phyloP scores from a whole-genome alignment of 2,113 vertebrate genomes.

The Hemiprocne comata region DNA sequence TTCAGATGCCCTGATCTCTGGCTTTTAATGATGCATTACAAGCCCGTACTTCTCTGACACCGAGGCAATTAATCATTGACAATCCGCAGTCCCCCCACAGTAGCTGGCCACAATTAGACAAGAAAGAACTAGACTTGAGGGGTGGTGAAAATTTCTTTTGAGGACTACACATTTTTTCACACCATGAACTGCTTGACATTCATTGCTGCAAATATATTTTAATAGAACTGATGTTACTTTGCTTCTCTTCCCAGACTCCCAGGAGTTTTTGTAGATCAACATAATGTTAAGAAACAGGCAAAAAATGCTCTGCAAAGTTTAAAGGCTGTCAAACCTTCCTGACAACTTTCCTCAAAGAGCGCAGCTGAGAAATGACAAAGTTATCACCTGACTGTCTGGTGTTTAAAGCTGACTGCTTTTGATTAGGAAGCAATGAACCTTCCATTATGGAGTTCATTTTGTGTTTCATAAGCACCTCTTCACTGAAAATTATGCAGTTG shows the following conservation, averaged over 20 bases:
- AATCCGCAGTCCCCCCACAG: not conserved
- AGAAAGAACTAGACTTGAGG: not conserved
- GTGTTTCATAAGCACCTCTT: slow-evolving; percentile 55
- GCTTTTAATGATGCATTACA: slow-evolving; percentile 55
- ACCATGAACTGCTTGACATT: not conserved
- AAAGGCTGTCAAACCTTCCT: slow-evolving; percentile 45
- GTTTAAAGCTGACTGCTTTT: slow-evolving; percentile 66
- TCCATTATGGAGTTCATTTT: slow-evolving; percentile 54
- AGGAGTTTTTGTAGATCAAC: slow-evolving; percentile 1
- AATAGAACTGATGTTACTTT: not conserved
- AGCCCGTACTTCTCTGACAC: slow-evolving; percentile 23
- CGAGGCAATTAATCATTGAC: slow-evolving; percentile 53
- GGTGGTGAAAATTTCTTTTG: slow-evolving; percentile 7
- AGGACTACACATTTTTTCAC: not conserved
- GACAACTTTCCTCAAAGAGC: slow-evolving; percentile 44
- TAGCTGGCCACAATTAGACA: slow-evolving; percentile 34
- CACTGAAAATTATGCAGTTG: slow-evolving; percentile 35
- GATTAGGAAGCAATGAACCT: slow-evolving; percentile 55
- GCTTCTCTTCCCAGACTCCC: not conserved
- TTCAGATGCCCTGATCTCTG: slow-evolving; percentile 27
- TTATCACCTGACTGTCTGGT: slow-evolving; percentile 54
- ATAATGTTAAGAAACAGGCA: not conserved
- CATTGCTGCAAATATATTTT: slow-evolving; percentile 31
- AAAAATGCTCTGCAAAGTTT: slow-evolving; percentile 41
- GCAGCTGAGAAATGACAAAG: slow-evolving; percentile 50